Evolutionary conservation across 2,888 invertebrate species (phyloP).

Genomic region (Epinotia demarniana): DNA sequence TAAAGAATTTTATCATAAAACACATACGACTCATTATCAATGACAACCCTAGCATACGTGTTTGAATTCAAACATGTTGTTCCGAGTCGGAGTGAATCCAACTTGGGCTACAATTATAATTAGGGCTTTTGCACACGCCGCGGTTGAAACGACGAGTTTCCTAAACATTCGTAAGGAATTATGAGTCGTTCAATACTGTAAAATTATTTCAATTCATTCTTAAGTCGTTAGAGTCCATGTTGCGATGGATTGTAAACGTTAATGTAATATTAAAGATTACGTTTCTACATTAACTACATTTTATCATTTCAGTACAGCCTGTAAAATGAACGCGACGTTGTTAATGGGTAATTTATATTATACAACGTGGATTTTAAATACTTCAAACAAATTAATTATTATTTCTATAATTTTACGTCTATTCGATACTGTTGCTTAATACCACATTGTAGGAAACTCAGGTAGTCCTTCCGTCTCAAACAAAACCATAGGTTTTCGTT

Average conservation of each 20-base stretch:
- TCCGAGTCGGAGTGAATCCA: conserved; percentile 33
- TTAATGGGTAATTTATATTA: neutral
- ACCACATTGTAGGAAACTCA: too few relatives aligned
- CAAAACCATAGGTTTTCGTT: neutral
- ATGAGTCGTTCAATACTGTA: neutral
- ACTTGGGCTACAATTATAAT: conserved; percentile 41
- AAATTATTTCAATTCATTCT: neutral
- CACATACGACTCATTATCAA: neutral
- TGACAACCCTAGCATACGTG: conserved; percentile 30
- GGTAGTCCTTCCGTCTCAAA: too few relatives aligned
- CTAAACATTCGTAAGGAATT: conserved; percentile 13
- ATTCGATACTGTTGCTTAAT: too few relatives aligned
- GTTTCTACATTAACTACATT: conserved; percentile 4
- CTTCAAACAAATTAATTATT: neutral
- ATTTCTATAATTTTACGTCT: neutral
- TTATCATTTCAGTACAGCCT: conserved; percentile 12
- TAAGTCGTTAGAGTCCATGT: neutral
- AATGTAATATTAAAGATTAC: neutral
- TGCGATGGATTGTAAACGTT: conserved; percentile 17
- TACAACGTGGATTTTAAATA: neutral
- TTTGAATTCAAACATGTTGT: conserved; percentile 43
- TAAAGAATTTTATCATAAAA: too few relatives aligned
- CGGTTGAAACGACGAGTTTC: conserved; percentile 3
- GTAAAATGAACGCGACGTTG: neutral
- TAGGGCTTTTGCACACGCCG: conserved; percentile 27